phyloP scores from a whole-genome alignment of 2,113 vertebrate species.

The Balaenoptera acutorostrata region DNA sequence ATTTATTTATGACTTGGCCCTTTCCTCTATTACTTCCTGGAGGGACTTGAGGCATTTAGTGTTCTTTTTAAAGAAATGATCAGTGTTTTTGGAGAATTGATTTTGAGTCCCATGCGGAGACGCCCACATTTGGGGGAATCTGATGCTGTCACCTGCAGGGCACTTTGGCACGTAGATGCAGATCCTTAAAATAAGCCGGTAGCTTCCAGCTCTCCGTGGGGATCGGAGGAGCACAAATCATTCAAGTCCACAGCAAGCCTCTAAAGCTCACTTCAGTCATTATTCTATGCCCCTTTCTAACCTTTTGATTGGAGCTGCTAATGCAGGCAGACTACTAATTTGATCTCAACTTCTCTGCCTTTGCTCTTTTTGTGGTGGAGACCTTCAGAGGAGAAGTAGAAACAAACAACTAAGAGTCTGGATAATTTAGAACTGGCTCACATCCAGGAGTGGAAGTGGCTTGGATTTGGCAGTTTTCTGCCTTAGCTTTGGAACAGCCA shows the following conservation, averaged over 20 bases:
- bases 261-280: not conserved
- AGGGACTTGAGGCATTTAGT: not conserved
- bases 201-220: not conserved
- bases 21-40: not conserved
- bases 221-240: not conserved
- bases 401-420: not conserved
- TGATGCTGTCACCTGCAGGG: not conserved
- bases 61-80: not conserved
- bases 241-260: not conserved
- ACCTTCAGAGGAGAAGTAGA: not conserved
- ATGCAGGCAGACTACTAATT: not conserved
- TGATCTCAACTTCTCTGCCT: not conserved
- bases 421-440: not conserved
- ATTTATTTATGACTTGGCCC: constrained; percentile 33
- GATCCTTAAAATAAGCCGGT: not conserved
- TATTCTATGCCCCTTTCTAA: not conserved
- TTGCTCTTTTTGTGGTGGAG: not conserved
- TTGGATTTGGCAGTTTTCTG: not conserved
- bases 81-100: not conserved
- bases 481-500: not conserved
- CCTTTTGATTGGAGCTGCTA: not conserved
- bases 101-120: not conserved
- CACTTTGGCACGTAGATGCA: not conserved
- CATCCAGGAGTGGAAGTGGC: not conserved
- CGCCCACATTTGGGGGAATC: not conserved